phyloP scores from a whole-genome alignment of 1,140 invertebrate species.

The Bombus waltoni region DNA sequence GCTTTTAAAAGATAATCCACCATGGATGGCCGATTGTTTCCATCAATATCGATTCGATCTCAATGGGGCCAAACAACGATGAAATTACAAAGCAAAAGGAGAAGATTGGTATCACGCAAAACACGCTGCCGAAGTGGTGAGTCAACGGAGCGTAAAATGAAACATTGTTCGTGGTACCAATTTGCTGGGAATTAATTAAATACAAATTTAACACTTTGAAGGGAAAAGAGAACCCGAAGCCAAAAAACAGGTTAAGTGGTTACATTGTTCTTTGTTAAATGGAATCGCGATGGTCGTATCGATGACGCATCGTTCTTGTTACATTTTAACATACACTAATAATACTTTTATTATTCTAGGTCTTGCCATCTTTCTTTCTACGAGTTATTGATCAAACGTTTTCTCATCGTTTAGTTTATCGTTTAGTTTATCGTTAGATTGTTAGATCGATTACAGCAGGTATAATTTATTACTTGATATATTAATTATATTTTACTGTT shows the following conservation, averaged over 20 bases:
- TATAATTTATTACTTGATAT: too few species aligned
- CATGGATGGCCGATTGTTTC: conserved; percentile 19
- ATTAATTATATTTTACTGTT: too few species aligned
- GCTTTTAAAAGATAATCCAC: background rate
- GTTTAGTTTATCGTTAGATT: too few species aligned
- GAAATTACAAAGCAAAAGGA: conserved; percentile 29
- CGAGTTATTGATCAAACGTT: too few species aligned
- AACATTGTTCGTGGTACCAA: conserved; percentile 25
- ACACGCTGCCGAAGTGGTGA: conserved; percentile 6
- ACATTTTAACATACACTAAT: background rate
- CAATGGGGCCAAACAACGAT: background rate
- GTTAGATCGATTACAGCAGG: background rate
- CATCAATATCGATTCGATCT: background rate
- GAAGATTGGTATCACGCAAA: conserved; percentile 12
- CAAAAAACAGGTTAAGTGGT: background rate
- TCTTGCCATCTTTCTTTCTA: background rate
- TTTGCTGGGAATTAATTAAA: conserved; percentile 37
- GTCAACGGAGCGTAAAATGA: conserved; percentile 17
- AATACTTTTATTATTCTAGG: background rate
- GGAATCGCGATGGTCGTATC: background rate
- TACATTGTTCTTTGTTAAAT: background rate
- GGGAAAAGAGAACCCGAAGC: background rate
- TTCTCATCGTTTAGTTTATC: too few species aligned
- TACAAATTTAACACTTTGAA: conserved; percentile 14
- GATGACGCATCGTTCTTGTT: background rate